Conservation (phyloP, 2,888 invertebrate genomes). For the Eulithis prunata region DNA sequence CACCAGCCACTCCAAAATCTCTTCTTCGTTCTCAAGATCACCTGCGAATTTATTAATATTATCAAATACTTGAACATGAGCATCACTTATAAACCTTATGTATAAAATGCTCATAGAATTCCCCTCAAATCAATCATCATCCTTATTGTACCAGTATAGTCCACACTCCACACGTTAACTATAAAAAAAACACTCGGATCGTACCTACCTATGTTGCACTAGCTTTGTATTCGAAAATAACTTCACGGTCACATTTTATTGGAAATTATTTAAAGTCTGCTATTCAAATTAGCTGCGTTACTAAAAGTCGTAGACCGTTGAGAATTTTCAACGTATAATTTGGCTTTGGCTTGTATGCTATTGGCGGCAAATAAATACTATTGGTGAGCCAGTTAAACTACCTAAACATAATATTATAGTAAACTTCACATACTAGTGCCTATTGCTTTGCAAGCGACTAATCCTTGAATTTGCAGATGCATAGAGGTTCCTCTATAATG, state of each 20-base stretch:
- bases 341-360: slow-evolving; percentile 6
- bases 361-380: neutral
- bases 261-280: slow-evolving; percentile 12
- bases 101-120: no score
- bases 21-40: slow-evolving; percentile 94
- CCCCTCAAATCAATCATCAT: neutral
- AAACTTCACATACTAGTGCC: no score
- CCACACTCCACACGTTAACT: no score
- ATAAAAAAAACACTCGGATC: no score
- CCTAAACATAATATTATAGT: no score
- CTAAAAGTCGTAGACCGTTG: slow-evolving; percentile 5
- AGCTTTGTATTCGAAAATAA: slow-evolving; percentile 17
- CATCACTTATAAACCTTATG: no score
- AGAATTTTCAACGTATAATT: neutral
- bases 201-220: neutral
- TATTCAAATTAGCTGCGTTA: slow-evolving; percentile 5
- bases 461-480: no score
- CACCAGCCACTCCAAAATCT: slow-evolving; percentile 94
- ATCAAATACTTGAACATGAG: neutral
- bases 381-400: no score
- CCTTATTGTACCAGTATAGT: no score
- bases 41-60: slow-evolving; percentile 68
- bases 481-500: no score
- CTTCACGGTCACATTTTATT: slow-evolving; percentile 20
- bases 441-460: no score